Conservation (phyloP, 2,113 vertebrate species). For the Pelvicachromis taeniatus region DNA sequence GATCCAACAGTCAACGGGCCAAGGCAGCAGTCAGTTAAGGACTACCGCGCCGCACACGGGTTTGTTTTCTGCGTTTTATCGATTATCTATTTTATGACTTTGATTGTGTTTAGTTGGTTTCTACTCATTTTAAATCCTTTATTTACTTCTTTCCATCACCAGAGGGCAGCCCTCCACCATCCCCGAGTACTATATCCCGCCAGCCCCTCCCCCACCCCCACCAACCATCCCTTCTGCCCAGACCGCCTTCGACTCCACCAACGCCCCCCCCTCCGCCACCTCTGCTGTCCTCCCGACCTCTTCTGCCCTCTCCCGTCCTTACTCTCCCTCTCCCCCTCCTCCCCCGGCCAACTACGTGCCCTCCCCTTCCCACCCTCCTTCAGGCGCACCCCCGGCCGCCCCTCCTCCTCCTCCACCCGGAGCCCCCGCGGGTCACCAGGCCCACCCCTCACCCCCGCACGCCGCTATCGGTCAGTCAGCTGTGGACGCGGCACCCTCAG, state of each 20-base stretch:
- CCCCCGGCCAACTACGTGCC: conserved; percentile 71
- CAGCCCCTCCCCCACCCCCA: conserved; percentile 82
- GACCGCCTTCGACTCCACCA: conserved; percentile 83
- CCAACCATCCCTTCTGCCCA: conserved; percentile 84
- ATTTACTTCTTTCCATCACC: background rate
- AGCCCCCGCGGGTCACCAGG: conserved; percentile 19
- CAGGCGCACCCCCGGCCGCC: conserved; percentile 60
- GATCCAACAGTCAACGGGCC: conserved; percentile 85
- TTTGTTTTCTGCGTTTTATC: background rate
- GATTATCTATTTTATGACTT: background rate
- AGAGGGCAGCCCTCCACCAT: conserved; percentile 78
- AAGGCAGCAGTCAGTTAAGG: conserved; percentile 80
- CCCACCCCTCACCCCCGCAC: conserved; percentile 63
- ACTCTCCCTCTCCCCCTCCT: conserved; percentile 77
- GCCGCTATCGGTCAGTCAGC: conserved; percentile 55
- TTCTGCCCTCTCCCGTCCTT: conserved; percentile 59
- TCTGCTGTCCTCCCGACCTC: conserved; percentile 81
- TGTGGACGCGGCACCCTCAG: conserved; percentile 29
- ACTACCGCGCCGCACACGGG: conserved; percentile 76
- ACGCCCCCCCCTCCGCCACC: conserved; percentile 41
- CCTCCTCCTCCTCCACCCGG: conserved; percentile 41
- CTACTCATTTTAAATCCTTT: background rate
- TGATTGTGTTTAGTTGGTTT: background rate
- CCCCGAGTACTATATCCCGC: conserved; percentile 84
- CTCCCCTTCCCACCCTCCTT: conserved; percentile 69